Evolutionary conservation across 2,888 invertebrate genomes (phyloP).

Genomic region (Thereva unica): DNA sequence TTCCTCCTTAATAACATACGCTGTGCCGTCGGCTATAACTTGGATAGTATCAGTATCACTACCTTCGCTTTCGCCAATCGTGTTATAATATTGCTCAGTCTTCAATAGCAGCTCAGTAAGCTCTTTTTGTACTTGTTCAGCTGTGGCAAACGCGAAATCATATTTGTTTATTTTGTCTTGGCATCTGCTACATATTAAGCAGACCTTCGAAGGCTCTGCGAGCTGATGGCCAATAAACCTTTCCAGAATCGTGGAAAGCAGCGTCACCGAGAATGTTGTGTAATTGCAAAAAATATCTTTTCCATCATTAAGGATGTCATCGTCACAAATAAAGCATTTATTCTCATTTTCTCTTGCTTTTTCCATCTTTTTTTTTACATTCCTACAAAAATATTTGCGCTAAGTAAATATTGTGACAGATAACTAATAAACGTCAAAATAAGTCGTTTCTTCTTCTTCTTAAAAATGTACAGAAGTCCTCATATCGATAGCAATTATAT

Average conservation of each 20-base stretch:
- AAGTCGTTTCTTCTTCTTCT: too few relatives aligned
- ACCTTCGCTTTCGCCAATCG: background rate
- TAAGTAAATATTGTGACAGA: too few relatives aligned
- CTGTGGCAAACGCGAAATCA: slow-evolving; percentile 39
- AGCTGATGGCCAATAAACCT: slow-evolving; percentile 33
- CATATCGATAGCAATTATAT: too few relatives aligned
- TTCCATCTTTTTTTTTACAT: too few relatives aligned
- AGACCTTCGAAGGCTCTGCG: background rate
- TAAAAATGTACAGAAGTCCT: too few relatives aligned
- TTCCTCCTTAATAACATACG: too few relatives aligned
- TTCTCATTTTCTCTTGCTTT: background rate
- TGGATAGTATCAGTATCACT: background rate
- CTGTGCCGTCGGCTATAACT: background rate
- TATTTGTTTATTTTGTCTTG: slow-evolving; percentile 42
- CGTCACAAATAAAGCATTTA: slow-evolving; percentile 42
- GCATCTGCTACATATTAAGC: slow-evolving; percentile 38
- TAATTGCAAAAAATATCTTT: slow-evolving; percentile 35
- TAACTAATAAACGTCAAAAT: too few relatives aligned
- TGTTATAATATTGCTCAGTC: slow-evolving; percentile 27
- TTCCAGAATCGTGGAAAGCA: slow-evolving; percentile 23
- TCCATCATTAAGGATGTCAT: slow-evolving; percentile 1
- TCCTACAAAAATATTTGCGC: too few relatives aligned
- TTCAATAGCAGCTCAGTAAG: slow-evolving; percentile 30
- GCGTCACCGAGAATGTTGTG: slow-evolving; percentile 7
- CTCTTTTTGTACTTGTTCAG: slow-evolving; percentile 39